phyloP scores from a whole-genome alignment of 2,113 vertebrate genomes.

The Sitta europaea region DNA sequence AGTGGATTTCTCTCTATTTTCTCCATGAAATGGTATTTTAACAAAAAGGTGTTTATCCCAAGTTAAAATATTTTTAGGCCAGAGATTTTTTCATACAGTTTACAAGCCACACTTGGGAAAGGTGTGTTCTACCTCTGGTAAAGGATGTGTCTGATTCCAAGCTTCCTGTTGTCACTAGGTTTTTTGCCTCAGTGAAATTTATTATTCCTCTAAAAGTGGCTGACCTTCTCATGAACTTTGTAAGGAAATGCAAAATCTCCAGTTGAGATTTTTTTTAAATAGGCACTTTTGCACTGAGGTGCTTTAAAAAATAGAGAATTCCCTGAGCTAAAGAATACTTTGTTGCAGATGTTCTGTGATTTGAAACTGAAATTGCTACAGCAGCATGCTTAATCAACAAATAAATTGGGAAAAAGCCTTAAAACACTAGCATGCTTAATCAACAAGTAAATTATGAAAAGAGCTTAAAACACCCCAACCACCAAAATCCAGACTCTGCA shows the following conservation, averaged over 20 bases:
- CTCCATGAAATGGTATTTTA: neutral
- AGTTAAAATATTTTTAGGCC: neutral
- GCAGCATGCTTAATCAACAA: neutral
- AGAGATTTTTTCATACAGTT: neutral
- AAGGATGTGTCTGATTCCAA: neutral
- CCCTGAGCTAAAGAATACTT: conserved; percentile 7
- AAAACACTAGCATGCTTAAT: neutral
- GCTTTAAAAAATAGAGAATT: neutral
- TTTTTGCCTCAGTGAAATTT: neutral
- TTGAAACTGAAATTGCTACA: neutral
- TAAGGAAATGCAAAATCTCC: neutral
- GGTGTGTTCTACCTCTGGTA: neutral
- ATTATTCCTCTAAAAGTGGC: neutral
- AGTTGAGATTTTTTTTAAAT: neutral
- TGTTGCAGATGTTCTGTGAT: neutral
- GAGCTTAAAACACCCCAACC: neutral
- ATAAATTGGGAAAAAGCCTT: neutral
- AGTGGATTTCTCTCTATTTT: neutral
- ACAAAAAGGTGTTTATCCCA: neutral
- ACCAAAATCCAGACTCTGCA: neutral
- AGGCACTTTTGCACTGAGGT: neutral
- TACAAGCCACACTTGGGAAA: neutral
- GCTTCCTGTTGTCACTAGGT: neutral
- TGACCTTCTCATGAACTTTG: neutral
- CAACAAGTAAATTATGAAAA: neutral